Conservation (phyloP, 2,113 vertebrate genomes). For the Clarias magur region DNA sequence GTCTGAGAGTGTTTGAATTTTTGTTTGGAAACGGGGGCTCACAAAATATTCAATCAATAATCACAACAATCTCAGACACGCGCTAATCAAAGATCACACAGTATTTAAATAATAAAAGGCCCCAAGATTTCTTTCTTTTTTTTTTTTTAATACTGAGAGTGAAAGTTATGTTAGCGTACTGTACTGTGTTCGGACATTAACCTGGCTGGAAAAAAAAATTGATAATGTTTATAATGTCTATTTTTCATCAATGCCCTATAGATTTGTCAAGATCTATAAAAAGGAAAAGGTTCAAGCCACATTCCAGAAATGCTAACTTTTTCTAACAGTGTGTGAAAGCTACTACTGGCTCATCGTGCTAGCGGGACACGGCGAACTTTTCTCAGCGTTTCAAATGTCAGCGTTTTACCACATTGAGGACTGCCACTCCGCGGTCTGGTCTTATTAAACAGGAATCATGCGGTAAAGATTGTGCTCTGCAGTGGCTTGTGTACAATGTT, state of each 20-base stretch:
- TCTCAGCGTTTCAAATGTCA: neutral
- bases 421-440: neutral
- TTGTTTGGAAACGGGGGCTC: neutral
- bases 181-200: neutral
- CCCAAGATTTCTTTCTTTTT: neutral
- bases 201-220: neutral
- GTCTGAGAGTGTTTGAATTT: neutral
- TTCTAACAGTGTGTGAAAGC: neutral
- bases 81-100: neutral
- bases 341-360: constrained; percentile 12
- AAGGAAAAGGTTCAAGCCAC: neutral
- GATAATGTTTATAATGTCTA: neutral
- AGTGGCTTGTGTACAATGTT: neutral
- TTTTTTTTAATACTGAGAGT: constrained; percentile 3
- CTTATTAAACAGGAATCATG: neutral
- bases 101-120: neutral
- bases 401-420: neutral
- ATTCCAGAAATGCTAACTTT: neutral
- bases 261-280: neutral
- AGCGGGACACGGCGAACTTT: neutral
- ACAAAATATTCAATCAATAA: neutral
- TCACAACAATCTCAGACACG: neutral
- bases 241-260: neutral
- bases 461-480: constrained; percentile 3
- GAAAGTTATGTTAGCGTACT: neutral